phyloP scores from a whole-genome alignment of 2,113 vertebrate species.

The Ciconia maguari region DNA sequence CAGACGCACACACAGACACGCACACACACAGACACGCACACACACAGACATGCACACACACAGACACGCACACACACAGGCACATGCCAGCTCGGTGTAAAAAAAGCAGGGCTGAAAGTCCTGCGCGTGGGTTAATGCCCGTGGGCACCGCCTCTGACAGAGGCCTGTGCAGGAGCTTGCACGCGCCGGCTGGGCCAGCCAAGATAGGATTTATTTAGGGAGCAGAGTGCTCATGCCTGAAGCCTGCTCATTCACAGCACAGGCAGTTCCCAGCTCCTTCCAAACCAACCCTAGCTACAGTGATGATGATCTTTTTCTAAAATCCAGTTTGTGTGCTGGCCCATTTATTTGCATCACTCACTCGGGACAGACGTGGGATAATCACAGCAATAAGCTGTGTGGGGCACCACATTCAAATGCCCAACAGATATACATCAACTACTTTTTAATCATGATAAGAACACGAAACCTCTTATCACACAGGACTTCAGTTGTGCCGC shows the following conservation, averaged over 20 bases:
- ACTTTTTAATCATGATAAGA: not conserved
- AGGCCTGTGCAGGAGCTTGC: not conserved
- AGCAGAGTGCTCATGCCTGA: not conserved
- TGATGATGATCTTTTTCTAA: not conserved
- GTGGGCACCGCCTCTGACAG: not conserved
- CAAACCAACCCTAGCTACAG: rapidly evolving
- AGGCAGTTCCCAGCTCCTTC: not conserved
- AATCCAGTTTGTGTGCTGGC: not conserved
- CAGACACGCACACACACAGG: not conserved
- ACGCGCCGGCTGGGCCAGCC: rapidly evolving
- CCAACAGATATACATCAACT: not conserved
- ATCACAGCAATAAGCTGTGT: not conserved
- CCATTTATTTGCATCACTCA: not conserved
- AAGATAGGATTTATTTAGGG: not conserved
- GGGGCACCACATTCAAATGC: not conserved
- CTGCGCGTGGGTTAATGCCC: not conserved
- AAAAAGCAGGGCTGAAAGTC: not conserved
- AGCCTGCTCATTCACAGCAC: not conserved
- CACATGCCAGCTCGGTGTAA: not conserved
- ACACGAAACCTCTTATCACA: not conserved
- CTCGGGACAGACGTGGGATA: not conserved
- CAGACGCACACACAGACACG: not conserved
- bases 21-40: too few relatives aligned
- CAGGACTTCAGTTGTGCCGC: not conserved
- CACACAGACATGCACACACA: not conserved